phyloP scores from a whole-genome alignment of 1,140 invertebrate genomes.

The Philopotamus ludificatus region DNA sequence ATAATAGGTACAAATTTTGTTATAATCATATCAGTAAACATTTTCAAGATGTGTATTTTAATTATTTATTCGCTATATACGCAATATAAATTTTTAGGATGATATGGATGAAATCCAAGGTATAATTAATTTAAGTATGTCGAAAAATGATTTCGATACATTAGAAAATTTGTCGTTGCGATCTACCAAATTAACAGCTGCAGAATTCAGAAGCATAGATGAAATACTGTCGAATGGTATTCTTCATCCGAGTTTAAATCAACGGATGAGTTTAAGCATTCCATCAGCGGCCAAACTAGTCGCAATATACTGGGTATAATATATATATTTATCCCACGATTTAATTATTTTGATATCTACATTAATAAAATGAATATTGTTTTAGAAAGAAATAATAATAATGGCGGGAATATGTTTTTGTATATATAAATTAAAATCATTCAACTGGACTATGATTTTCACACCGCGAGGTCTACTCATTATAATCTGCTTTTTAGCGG shows the following conservation, averaged over 20 bases:
- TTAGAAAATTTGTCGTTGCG: constrained; percentile 4
- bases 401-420: background rate
- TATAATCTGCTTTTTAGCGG: background rate
- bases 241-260: background rate
- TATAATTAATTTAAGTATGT: constrained; percentile 2
- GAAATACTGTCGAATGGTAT: background rate
- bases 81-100: constrained; percentile 1
- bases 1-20: background rate
- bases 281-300: constrained; percentile 4
- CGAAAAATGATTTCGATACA: background rate
- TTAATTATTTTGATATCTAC: background rate
- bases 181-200: background rate
- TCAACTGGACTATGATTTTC: background rate
- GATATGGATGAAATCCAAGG: background rate
- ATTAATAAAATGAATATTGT: too few species aligned
- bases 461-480: background rate
- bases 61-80: background rate
- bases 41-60: background rate
- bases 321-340: background rate
- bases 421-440: background rate
- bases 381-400: constrained; percentile 1
- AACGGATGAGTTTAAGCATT: too few species aligned
- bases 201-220: constrained; percentile 17
- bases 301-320: background rate
- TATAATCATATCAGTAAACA: background rate